Evolutionary conservation across 1,140 invertebrate species (phyloP).

Genomic region (Polypedilum vanderplanki): DNA sequence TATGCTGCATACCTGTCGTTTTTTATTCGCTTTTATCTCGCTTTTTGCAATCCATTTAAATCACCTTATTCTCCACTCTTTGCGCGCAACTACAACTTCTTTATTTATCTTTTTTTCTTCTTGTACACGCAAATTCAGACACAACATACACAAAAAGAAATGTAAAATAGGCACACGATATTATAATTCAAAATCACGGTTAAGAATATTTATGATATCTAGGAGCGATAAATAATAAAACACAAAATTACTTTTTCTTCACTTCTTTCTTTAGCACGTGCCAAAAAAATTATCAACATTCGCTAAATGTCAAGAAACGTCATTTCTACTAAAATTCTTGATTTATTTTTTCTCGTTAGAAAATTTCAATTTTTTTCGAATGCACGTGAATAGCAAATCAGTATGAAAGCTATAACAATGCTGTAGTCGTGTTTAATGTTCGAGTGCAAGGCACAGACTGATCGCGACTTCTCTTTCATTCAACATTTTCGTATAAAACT

Average conservation of each 20-base stretch:
- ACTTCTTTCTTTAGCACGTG: neutral
- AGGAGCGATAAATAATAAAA: neutral
- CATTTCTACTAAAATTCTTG: neutral
- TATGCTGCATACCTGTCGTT: conserved; percentile 16
- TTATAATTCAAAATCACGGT: conserved; percentile 6
- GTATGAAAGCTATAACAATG: neutral
- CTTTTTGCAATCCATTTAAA: conserved; percentile 8
- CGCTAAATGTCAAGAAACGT: neutral
- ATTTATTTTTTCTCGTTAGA: neutral
- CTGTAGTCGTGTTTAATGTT: neutral
- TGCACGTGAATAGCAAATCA: conserved; percentile 5
- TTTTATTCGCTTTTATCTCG: conserved; percentile 13
- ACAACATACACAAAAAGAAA: neutral
- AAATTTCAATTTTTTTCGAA: neutral
- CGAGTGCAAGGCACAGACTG: conserved; percentile 7
- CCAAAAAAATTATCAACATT: neutral
- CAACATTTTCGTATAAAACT: neutral
- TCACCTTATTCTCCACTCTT: neutral
- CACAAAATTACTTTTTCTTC: neutral
- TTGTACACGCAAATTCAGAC: neutral
- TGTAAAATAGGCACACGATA: conserved; percentile 6
- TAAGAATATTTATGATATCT: conserved; percentile 14
- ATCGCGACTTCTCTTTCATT: neutral
- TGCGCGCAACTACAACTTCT: neutral
- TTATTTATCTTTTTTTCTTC: neutral